Base-by-base conservation (phyloP, 2,113 vertebrate genomes). In the Bostrychus sinensis region DNA sequence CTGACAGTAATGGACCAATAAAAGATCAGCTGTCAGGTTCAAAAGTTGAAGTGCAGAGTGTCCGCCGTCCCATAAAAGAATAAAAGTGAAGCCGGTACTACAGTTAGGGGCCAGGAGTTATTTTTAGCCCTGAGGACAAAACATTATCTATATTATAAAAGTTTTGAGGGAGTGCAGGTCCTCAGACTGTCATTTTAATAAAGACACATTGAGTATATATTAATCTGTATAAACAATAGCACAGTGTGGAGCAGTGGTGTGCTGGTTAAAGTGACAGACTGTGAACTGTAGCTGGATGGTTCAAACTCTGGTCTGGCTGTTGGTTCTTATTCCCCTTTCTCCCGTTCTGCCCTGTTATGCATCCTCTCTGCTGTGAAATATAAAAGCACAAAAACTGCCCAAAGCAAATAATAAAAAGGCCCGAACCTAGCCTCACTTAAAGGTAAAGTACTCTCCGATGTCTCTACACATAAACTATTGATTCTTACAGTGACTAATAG, bases 1-100 rank as follows among this genome's bases (percentile, higher is more conserved):
- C 45, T 64, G 70, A 65, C 70, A 72, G 53, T 79, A 79, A 82
- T 72, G 66, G 68, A 59, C 46, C 69, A 76, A 78, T 84, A 65
- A 80, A 68, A 61, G 17, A 38, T 50, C 25, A 55, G 46, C 43
- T 46, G 11, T 57, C 34, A 20, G 51, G 50, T 70, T 67, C 11
- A 50, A 38, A 19, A 62, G 34, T 69, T 62, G 50, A 75, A 66
- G 72, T 51, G 48, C 25, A 17, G 48, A 5, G 23, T n/a, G 48
- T 30, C 48, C 26, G 25, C 30, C 16, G 14, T 36, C 54, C 62
- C 38, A 34, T 74, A 65, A 76, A 59, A 60, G 55, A 61, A 28
- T 22, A n/a, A 20, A 51, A 16, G 17, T 28, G 41, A 69, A 23
- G 37, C 10, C 2, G 7, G 28, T 37, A 39, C 34, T 34, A 45